Evolutionary conservation across 2,888 invertebrate genomes (phyloP).

Genomic region (Merodon equestris): DNA sequence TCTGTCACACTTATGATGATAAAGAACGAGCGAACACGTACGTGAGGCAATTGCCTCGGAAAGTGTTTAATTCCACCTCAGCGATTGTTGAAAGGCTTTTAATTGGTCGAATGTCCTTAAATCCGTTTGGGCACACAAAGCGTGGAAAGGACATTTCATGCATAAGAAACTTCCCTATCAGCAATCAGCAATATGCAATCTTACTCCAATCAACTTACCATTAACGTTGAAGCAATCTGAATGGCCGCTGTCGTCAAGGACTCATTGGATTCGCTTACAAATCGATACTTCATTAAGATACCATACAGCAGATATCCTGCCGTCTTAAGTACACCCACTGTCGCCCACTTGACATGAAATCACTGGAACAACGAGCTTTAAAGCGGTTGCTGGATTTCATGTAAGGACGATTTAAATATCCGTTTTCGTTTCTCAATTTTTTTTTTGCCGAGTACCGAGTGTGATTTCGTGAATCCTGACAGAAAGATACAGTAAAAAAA

Average conservation of each 20-base stretch:
- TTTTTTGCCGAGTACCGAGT: too few relatives aligned
- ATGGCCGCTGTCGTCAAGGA: neutral
- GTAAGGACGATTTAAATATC: conserved; percentile 26
- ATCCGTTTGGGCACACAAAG: neutral
- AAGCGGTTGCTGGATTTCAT: conserved; percentile 4
- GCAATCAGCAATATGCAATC: conserved; percentile 37
- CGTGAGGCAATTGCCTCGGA: conserved; percentile 30
- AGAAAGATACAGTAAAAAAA: neutral
- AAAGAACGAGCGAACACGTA: conserved; percentile 12
- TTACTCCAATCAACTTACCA: too few relatives aligned
- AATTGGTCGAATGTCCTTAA: conserved; percentile 45
- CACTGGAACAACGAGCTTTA: conserved; percentile 6
- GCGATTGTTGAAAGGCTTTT: conserved; percentile 37
- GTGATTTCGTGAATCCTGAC: conserved; percentile 14
- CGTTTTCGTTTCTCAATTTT: neutral
- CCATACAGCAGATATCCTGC: conserved; percentile 23
- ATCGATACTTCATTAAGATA: conserved; percentile 53
- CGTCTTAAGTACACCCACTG: conserved; percentile 20
- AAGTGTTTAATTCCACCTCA: conserved; percentile 8
- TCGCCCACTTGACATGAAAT: conserved; percentile 35
- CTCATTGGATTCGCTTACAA: conserved; percentile 1
- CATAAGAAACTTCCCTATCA: conserved; percentile 8
- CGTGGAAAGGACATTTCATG: neutral
- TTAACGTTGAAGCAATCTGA: neutral
- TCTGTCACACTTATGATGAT: conserved; percentile 34